Base-by-base conservation (phyloP, 2,888 invertebrate species). In the Agriopis aurantiaria region DNA sequence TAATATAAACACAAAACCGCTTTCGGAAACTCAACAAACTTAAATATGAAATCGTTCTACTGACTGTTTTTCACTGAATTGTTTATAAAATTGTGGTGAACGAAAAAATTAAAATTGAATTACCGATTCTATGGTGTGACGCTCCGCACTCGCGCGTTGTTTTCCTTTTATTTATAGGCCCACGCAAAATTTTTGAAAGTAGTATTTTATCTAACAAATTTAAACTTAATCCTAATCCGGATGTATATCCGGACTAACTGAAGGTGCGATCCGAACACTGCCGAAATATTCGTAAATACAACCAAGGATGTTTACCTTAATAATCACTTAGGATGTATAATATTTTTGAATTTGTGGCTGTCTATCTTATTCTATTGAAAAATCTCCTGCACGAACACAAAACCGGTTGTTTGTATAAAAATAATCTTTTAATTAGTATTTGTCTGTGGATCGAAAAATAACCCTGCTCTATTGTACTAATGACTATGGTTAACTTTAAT, bases 381-480 rank as follows among this genome's bases (percentile, higher is more conserved):
- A 91, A 85, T 82, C 76, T 85, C 83, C 90, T 93, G 92, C 91
- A 91, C 73, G 92, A 93, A 94, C 90, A 81, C 78, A 94, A 92
- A 93, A 92, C 93, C 90, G 93, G 94, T 87, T 93, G 84, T 94
- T 91, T 86, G 93, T 94, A 93, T 92, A 94, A 94, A 94, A 94
- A 93, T 94, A 94, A 93, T 89, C 84, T 90, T 86, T 91, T 87
- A 87, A 91, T 86, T 91, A 88, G 91, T 91, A 88, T 92, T 91
- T 91, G 89, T 92, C 83, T 92, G 92, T 93, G 92, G 93, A 93
- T 94, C 93, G 93, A 93, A 94, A 94, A 94, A 90, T 91, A 94
- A 94, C 93, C 93, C 93, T 93, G 94, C 92, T 93, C 93, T 94
- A 94, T 94, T 93, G 92, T 92, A 93, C 93, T 94, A 94, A 90